A percentile compares a stretch with the other conserved stretches of the same genome.
Conservation (phyloP, 1,140 invertebrate genomes). For the Orussus abietinus region DNA sequence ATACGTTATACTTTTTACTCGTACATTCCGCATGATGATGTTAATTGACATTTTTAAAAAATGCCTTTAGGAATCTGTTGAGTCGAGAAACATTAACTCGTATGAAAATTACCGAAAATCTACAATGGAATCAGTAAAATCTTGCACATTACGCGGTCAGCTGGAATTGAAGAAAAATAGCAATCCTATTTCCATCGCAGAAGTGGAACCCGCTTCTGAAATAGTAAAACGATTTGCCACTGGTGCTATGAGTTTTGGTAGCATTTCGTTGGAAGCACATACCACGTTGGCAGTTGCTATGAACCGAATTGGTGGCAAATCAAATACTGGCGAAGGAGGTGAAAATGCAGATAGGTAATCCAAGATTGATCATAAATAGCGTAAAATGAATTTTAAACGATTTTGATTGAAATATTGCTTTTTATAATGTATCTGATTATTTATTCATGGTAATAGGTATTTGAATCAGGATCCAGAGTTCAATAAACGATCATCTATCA, state of each 20-base stretch:
- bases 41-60: not conserved
- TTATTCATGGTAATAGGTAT: conserved; percentile 29
- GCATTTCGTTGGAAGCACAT: conserved; percentile 91
- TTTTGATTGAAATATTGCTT: conserved; percentile 2
- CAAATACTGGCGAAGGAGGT: conserved; percentile 94
- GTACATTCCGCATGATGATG: conserved; percentile 9
- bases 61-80: conserved; percentile 77
- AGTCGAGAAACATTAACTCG: conserved; percentile 73
- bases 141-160: conserved; percentile 91
- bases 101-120: conserved; percentile 88
- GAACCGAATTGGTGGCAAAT: conserved; percentile 94
- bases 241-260: conserved; percentile 91
- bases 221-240: conserved; percentile 89
- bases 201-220: conserved; percentile 88
- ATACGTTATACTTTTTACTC: conserved; percentile 25
- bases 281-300: conserved; percentile 92
- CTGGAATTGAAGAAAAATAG: conserved; percentile 77
- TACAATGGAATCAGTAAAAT: conserved; percentile 79
- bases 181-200: conserved; percentile 73
- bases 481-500: conserved; percentile 77
- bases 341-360: conserved; percentile 83
- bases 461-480: conserved; percentile 72
- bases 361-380: not conserved
- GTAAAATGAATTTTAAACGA: not conserved
- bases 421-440: conserved; percentile 13